phyloP scores from a whole-genome alignment of 53 echinoderm and acorn worm species.

The Patiria pectinifera region DNA sequence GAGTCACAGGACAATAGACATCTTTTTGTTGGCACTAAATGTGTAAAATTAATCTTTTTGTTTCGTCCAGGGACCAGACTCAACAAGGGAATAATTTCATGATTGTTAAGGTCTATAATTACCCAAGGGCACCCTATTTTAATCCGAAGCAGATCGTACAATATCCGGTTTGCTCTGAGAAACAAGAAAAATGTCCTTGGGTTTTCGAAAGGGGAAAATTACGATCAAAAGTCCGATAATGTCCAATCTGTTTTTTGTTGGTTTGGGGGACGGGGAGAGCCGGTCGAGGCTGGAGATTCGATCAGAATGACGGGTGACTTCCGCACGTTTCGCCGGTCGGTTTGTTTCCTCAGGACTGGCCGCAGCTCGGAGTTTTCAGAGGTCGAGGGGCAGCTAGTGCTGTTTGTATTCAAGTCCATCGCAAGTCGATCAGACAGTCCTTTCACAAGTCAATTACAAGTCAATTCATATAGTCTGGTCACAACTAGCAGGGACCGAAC shows the following conservation, averaged over 20 bases:
- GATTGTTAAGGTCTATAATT: neutral
- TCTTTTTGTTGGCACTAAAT: slow-evolving; percentile 42
- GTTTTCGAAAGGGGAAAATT: neutral
- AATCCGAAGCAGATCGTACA: slow-evolving; percentile 34
- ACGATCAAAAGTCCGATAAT: too few relatives aligned
- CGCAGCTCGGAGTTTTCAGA: neutral
- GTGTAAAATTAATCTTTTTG: slow-evolving; percentile 57
- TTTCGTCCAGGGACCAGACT: neutral
- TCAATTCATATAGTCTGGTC: too few relatives aligned
- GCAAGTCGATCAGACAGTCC: too few relatives aligned
- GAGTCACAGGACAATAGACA: slow-evolving; percentile 29
- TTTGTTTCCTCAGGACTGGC: neutral
- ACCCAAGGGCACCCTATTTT: neutral
- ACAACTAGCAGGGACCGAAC: too few relatives aligned
- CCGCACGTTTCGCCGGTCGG: neutral
- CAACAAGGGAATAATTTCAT: slow-evolving; percentile 29
- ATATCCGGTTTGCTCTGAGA: slow-evolving; percentile 6
- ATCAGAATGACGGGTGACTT: slow-evolving; percentile 1
- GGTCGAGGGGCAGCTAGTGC: too few relatives aligned
- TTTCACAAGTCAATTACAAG: too few relatives aligned
- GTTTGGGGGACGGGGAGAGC: neutral
- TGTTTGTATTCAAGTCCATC: too few relatives aligned
- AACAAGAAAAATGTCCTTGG: neutral
- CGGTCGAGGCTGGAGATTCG: neutral
- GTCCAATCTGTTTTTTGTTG: slow-evolving; percentile 28